Conservation (phyloP, 2,113 vertebrate species). For the Laticauda laticaudata region DNA sequence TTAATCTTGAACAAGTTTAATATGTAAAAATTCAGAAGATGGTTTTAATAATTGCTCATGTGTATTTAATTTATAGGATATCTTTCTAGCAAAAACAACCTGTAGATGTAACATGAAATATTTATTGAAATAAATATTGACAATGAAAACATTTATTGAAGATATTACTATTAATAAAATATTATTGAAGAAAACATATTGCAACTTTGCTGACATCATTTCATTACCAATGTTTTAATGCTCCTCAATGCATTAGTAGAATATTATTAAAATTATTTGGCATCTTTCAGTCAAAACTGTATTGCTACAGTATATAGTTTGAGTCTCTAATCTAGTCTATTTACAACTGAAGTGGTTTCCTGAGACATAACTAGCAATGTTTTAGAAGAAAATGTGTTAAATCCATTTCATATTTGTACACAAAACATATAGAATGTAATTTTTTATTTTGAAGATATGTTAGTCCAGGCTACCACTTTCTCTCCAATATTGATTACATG, state of each 20-base stretch:
- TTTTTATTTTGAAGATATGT: conserved; percentile 44
- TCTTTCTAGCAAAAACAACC: not conserved
- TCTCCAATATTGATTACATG: conserved; percentile 47
- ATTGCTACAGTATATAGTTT: not conserved
- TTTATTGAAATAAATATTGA: not conserved
- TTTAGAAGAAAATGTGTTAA: conserved; percentile 37
- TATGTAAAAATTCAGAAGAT: not conserved
- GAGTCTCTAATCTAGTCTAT: not conserved
- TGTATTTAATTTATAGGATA: not conserved
- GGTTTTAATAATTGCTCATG: not conserved
- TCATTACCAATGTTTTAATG: not conserved
- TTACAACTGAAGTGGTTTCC: not conserved
- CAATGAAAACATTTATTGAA: not conserved
- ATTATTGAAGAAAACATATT: not conserved
- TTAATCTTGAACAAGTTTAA: not conserved
- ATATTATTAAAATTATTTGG: not conserved
- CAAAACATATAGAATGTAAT: not conserved
- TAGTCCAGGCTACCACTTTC: conserved; percentile 44
- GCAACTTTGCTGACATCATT: not conserved
- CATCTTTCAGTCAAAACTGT: conserved; percentile 13
- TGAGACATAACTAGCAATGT: conserved; percentile 36
- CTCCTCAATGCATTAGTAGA: not conserved
- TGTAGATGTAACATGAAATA: not conserved
- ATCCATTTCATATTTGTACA: not conserved
- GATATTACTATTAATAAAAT: not conserved